Evolutionary conservation across 1,140 invertebrate species (phyloP), one percentile per base, ranked within the genome.

Genomic region (Drosophila bipectinata): DNA sequence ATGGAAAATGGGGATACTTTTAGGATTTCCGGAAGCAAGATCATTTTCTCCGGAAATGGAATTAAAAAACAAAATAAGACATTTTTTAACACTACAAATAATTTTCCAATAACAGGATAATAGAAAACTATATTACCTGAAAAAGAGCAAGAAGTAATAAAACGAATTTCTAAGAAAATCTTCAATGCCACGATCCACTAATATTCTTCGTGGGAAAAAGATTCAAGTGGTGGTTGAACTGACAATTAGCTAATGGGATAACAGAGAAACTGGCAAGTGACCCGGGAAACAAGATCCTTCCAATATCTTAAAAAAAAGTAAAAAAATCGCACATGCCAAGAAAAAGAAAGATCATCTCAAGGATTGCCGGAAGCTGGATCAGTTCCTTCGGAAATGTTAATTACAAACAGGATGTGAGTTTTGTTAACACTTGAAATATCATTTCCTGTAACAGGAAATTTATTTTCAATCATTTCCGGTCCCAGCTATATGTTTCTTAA

Each of bases 401-500:
- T 39, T 32, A 45, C 10, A 45, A 37, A 39, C 53, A 51, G 72
- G 72, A 75, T 67, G 59, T 74, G 37, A 10, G 5, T 66, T 74
- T 66, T 74, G 52, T 54, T 63, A 15, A 30, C 59, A 48, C 49
- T 55, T 9, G 8, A 51, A 39, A 75, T 2, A 9, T 5, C 10
- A 26, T 57, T 69, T 69, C 32, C 32, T 14, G 1, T 14, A 49
- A 39, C 51, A 26, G 51, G 52, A 71, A 69, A 69, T 71, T 28
- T 51, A 39, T 69, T 69, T 69, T 18, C 21, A 57, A 69, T 57
- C 24, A 52, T 76, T 76, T 76, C 72, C 72, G 21, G 72, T 54
- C 4, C 6, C 55, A 67, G 39, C 49, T 49, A 64, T 72, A 44
- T 37, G 72, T 76, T 74, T 7, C 28, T 24, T 74, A 21, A 26